Conservation (phyloP, 2,113 vertebrate genomes). For the Microcebus ravelobensis region DNA sequence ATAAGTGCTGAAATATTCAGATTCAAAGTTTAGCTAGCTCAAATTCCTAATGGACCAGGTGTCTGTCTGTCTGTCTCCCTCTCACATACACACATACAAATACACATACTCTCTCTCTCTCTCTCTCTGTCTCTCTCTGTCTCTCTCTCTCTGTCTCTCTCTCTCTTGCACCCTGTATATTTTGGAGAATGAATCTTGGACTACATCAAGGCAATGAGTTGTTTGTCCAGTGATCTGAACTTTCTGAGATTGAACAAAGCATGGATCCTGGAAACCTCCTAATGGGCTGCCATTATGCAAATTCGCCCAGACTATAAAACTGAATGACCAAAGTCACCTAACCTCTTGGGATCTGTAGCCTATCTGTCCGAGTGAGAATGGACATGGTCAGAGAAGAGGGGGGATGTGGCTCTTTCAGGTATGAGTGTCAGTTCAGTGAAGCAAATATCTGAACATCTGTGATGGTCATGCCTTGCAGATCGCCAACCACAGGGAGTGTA, state of each 20-base stretch:
- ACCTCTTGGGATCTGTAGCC: background rate
- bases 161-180: background rate
- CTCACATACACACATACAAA: background rate
- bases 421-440: background rate
- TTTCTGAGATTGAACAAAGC: background rate
- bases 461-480: background rate
- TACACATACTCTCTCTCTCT: background rate
- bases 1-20: constrained; percentile 5
- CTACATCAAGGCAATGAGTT: background rate
- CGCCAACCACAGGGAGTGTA: rapidly evolving
- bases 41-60: background rate
- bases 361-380: background rate
- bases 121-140: too few species aligned
- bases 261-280: background rate
- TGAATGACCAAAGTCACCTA: background rate
- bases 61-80: background rate
- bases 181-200: background rate
- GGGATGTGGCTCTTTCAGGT: background rate
- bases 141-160: too few species aligned
- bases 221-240: background rate
- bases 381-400: background rate
- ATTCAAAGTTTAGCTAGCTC: background rate
- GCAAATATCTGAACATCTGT: background rate
- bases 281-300: background rate
- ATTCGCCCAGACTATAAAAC: background rate